Conservation (phyloP, 2,888 invertebrate genomes). For the Lissonota sp. region DNA sequence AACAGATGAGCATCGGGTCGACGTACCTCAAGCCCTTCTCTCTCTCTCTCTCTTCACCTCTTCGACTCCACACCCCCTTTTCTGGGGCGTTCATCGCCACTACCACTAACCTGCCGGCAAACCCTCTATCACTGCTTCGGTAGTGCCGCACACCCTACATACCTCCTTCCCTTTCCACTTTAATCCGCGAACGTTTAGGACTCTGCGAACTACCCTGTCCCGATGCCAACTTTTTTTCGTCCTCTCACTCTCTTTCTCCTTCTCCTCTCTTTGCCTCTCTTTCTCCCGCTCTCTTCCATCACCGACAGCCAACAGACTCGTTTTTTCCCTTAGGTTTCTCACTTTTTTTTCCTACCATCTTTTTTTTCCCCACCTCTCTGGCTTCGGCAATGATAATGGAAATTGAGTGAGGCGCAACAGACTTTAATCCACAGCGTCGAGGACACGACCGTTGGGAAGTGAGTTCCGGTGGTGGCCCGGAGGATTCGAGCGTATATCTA, state of each 20-base stretch:
- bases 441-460: conserved; percentile 54
- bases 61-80: conserved; percentile 47
- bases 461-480: conserved; percentile 28
- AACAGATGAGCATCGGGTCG: conserved; percentile 78
- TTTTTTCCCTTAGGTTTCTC: conserved; percentile 22
- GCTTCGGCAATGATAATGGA: conserved; percentile 26
- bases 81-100: conserved; percentile 52
- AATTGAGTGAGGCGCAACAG: conserved; percentile 53
- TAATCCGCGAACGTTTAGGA: conserved; percentile 59
- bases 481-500: conserved; percentile 24
- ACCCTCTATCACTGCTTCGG: conserved; percentile 45
- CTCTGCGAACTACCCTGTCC: conserved; percentile 62
- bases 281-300: conserved; percentile 1
- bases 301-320: conserved; percentile 30
- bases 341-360: conserved; percentile 26
- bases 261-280: background rate
- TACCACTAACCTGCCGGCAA: conserved; percentile 29
- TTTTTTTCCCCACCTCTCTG: conserved; percentile 15
- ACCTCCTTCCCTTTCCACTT: conserved; percentile 56
- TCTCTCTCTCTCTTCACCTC: conserved; percentile 57
- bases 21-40: conserved; percentile 71
- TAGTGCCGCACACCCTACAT: conserved; percentile 59
- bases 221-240: conserved; percentile 59
- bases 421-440: conserved; percentile 20
- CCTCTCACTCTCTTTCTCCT: conserved; percentile 5